phyloP scores from a whole-genome alignment of 2,888 invertebrate species.

The Chloromyia formosa region DNA sequence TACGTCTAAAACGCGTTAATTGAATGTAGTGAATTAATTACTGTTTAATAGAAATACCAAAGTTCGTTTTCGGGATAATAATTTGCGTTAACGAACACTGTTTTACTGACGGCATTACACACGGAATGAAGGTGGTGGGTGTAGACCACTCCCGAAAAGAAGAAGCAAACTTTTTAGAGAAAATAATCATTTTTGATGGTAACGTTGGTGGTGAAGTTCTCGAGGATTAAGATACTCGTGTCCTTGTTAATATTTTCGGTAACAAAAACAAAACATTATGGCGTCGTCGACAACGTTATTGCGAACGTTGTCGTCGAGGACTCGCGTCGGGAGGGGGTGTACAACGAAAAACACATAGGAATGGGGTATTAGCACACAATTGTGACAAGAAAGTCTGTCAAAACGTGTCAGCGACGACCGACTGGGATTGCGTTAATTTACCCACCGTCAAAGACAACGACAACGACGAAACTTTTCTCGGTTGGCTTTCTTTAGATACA shows the following conservation, averaged over 20 bases:
- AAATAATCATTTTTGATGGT: slow-evolving; percentile 41
- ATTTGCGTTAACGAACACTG: too few species aligned
- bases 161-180: slow-evolving; percentile 28
- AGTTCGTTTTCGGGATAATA: too few species aligned
- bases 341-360: neutral
- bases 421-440: slow-evolving; percentile 42
- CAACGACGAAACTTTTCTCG: slow-evolving; percentile 33
- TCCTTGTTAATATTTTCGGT: slow-evolving; percentile 41
- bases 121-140: neutral
- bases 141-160: slow-evolving; percentile 14
- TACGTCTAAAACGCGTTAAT: too few species aligned
- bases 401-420: slow-evolving; percentile 41
- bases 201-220: slow-evolving; percentile 35
- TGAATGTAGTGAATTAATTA: too few species aligned
- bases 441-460: slow-evolving; percentile 8
- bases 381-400: slow-evolving; percentile 38
- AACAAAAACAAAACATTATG: slow-evolving; percentile 37
- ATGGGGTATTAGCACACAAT: slow-evolving; percentile 28
- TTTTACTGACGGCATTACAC: neutral
- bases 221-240: slow-evolving; percentile 39
- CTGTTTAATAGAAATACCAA: too few species aligned
- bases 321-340: neutral
- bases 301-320: slow-evolving; percentile 17
- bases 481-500: slow-evolving; percentile 25
- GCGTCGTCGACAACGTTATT: slow-evolving; percentile 32